A percentile compares a stretch with the other conserved stretches of the same genome.
These are phyloP conservation scores for Aspidapion aeneum DNA, from an alignment of 2,888 invertebrate genomes.

Conservation along the genomic window DNA sequence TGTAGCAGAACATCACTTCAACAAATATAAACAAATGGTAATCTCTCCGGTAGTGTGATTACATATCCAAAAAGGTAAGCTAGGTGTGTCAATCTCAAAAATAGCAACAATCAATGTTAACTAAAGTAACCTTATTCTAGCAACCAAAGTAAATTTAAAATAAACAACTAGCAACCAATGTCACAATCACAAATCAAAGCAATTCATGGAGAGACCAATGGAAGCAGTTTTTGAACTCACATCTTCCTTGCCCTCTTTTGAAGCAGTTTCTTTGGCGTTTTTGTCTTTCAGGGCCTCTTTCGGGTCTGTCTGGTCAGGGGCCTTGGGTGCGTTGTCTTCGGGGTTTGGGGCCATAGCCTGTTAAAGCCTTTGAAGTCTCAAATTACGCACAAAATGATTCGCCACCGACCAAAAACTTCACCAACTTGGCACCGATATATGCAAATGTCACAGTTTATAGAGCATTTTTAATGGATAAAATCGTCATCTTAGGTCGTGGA, in stretches of 20 bases:
- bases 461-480: not conserved
- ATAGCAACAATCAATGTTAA: too few species aligned
- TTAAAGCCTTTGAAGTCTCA: not conserved
- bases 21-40: too few species aligned
- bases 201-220: conserved; percentile 1
- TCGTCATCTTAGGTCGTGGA: not conserved
- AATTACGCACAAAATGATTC: not conserved
- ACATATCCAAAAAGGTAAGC: too few species aligned
- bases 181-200: too few species aligned
- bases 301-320: conserved; percentile 64
- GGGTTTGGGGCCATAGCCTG: conserved; percentile 72
- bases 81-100: too few species aligned
- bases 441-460: not conserved
- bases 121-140: too few species aligned
- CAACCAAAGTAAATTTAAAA: not conserved
- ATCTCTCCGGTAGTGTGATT: too few species aligned
- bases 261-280: conserved; percentile 40
- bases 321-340: conserved; percentile 72
- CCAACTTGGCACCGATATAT: not conserved
- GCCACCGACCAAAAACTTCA: not conserved
- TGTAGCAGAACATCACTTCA: too few species aligned
- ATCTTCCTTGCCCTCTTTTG: conserved; percentile 29
- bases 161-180: not conserved
- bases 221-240: conserved; percentile 26
- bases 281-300: conserved; percentile 49